Conservation (phyloP, 1,140 invertebrate species). For the Drosophila melanica region DNA sequence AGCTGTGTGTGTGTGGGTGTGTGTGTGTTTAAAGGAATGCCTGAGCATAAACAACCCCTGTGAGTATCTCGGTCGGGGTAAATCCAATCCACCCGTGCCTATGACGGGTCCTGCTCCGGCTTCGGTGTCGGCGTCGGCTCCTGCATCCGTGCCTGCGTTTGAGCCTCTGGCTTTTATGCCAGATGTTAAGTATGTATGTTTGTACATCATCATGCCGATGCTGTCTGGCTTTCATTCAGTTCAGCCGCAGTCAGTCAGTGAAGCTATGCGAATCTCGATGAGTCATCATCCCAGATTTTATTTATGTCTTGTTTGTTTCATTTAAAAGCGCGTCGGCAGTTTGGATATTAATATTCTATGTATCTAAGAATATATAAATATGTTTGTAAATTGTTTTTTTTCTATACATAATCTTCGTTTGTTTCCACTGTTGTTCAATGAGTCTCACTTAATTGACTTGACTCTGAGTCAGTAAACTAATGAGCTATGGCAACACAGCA, state of each 20-base stretch:
- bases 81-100: slow-evolving; percentile 4
- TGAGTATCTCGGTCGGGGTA: not conserved
- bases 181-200: slow-evolving; percentile 70
- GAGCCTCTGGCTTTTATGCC: slow-evolving; percentile 46
- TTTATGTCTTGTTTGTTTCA: slow-evolving; percentile 60
- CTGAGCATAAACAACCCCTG: slow-evolving; percentile 44
- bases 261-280: slow-evolving; percentile 65
- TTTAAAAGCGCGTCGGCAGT: slow-evolving; percentile 55
- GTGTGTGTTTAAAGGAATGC: slow-evolving; percentile 25
- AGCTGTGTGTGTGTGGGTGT: slow-evolving; percentile 9
- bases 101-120: not conserved
- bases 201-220: slow-evolving; percentile 18
- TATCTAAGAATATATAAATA: not conserved
- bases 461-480: slow-evolving; percentile 35
- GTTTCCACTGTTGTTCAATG: slow-evolving; percentile 33
- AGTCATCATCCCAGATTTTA: slow-evolving; percentile 56
- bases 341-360: not conserved
- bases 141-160: too few species aligned
- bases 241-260: slow-evolving; percentile 16
- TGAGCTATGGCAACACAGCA: slow-evolving; percentile 10
- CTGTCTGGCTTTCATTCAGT: slow-evolving; percentile 50
- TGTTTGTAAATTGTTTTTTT: not conserved
- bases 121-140: too few species aligned
- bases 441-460: slow-evolving; percentile 41
- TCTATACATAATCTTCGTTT: not conserved